phyloP scores from a whole-genome alignment of 1,140 invertebrate species.

The Ephestia elutella region DNA sequence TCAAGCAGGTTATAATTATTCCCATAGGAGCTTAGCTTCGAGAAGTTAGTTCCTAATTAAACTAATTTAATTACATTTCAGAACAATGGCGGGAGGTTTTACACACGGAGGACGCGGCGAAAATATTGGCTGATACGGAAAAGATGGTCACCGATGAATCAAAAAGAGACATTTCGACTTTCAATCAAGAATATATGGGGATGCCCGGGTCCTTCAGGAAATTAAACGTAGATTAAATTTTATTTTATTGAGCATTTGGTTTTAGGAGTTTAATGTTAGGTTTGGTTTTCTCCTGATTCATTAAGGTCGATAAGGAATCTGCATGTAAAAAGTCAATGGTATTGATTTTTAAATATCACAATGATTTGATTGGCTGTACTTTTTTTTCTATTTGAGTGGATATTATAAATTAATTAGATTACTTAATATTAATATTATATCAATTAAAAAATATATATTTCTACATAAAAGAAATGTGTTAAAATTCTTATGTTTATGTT shows the following conservation, averaged over 20 bases:
- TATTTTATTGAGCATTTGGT: background rate
- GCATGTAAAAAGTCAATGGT: too few species aligned
- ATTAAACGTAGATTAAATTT: conserved; percentile 42
- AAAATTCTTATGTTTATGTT: too few species aligned
- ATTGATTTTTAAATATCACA: too few species aligned
- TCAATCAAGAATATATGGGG: conserved; percentile 56
- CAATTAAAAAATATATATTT: too few species aligned
- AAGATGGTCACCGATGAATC: conserved; percentile 47
- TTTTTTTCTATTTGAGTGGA: too few species aligned
- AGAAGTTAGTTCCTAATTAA: background rate
- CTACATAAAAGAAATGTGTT: too few species aligned
- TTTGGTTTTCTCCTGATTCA: background rate
- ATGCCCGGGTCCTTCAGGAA: conserved; percentile 57
- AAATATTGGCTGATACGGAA: conserved; percentile 34
- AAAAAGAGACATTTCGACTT: conserved; percentile 36
- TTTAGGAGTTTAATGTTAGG: background rate
- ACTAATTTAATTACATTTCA: conserved; percentile 31
- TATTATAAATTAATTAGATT: too few species aligned
- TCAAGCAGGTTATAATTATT: too few species aligned
- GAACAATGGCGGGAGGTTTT: conserved; percentile 46
- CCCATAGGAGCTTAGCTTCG: too few species aligned
- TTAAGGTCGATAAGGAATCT: too few species aligned
- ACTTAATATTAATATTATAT: too few species aligned
- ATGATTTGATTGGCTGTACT: too few species aligned
- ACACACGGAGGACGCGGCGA: conserved; percentile 34